These are phyloP conservation scores for Marmota flaviventris DNA, from an alignment of 2,113 vertebrate genomes.

Conservation along the genomic window DNA sequence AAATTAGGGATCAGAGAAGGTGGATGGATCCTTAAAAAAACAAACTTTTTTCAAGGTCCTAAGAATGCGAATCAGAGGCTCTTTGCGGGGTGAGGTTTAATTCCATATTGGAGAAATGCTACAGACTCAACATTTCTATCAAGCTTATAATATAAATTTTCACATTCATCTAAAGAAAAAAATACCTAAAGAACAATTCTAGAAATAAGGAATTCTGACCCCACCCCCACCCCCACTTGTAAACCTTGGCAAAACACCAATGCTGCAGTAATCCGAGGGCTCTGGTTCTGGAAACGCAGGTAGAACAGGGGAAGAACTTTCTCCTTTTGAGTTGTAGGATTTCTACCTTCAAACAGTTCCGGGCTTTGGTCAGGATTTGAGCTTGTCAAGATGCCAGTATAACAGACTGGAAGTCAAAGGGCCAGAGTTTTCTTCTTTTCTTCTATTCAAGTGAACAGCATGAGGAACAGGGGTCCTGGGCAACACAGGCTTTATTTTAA, in stretches of 20 bases:
- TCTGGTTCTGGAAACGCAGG: neutral
- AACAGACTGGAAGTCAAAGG: constrained; percentile 51
- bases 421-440: constrained; percentile 43
- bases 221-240: neutral
- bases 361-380: constrained; percentile 46
- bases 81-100: neutral
- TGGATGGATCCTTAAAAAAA: neutral
- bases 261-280: neutral
- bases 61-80: constrained; percentile 24
- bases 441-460: constrained; percentile 14
- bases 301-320: neutral
- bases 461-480: neutral
- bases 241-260: neutral
- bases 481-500: constrained; percentile 48
- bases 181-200: neutral
- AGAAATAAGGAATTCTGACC: neutral
- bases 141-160: neutral
- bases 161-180: neutral
- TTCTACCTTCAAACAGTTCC: neutral
- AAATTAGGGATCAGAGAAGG: neutral
- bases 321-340: neutral
- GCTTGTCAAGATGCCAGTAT: constrained; percentile 28
- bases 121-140: neutral
- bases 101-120: neutral
- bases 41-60: neutral